These are phyloP conservation scores for Aepyceros melampus DNA, from an alignment of 2,113 vertebrate genomes.

Conservation along the genomic window DNA sequence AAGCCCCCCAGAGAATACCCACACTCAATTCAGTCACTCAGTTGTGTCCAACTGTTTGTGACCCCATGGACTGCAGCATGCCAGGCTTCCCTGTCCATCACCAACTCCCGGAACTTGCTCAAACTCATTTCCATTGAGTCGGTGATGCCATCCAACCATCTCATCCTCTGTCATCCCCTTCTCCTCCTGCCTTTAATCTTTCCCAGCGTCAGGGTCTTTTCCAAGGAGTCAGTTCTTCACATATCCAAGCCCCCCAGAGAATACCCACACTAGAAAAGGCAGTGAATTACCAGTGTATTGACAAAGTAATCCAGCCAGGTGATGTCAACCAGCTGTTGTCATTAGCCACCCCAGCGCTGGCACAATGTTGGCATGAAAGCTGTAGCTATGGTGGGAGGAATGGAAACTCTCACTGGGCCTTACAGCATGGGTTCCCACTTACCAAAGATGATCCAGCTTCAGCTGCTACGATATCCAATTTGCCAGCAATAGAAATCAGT, in stretches of 20 bases:
- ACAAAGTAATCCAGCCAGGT: not conserved
- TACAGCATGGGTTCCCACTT: not conserved
- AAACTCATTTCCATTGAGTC: not conserved
- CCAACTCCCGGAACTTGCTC: rapidly evolving
- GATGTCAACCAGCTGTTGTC: not conserved
- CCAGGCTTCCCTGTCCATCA: not conserved
- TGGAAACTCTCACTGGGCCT: not conserved
- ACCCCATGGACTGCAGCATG: not conserved
- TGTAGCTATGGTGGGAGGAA: not conserved
- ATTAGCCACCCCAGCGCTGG: not conserved
- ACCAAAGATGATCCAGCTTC: not conserved
- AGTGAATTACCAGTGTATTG: not conserved
- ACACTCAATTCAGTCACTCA: not conserved
- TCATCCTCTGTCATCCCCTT: not conserved
- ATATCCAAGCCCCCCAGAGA: not conserved
- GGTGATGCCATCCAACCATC: not conserved
- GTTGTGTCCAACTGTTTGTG: not conserved
- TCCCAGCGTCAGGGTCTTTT: not conserved
- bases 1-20: not conserved
- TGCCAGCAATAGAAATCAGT: not conserved
- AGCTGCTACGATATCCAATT: not conserved
- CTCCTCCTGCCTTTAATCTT: not conserved
- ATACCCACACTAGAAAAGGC: not conserved
- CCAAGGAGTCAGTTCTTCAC: not conserved
- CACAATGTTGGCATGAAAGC: not conserved